Conservation (phyloP, 2,888 invertebrate species). For the Andrena hattorfiana region DNA sequence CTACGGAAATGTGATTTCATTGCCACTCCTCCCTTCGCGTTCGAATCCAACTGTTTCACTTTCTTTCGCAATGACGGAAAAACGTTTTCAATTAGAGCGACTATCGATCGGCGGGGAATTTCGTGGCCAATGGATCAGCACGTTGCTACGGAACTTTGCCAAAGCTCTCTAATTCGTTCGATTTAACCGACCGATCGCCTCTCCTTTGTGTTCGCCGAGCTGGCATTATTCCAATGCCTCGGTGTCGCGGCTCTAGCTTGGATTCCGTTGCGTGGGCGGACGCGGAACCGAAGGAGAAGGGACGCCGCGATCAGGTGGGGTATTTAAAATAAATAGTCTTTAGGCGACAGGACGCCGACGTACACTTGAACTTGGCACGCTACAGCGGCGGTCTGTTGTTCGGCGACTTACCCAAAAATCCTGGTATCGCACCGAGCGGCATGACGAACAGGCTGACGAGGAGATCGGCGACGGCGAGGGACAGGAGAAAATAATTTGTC, state of each 20-base stretch:
- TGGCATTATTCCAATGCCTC: slow-evolving; percentile 40
- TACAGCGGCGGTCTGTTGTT: too few species aligned
- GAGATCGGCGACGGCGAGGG: slow-evolving; percentile 96
- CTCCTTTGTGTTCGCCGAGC: slow-evolving; percentile 18
- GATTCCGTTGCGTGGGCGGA: slow-evolving; percentile 9
- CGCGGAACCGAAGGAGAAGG: not conserved
- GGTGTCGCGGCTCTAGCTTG: not conserved
- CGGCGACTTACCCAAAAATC: slow-evolving; percentile 93
- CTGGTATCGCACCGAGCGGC: slow-evolving; percentile 97
- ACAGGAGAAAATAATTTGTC: slow-evolving; percentile 97
- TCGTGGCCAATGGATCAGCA: slow-evolving; percentile 13
- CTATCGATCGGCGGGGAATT: not conserved
- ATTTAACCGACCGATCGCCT: slow-evolving; percentile 30
- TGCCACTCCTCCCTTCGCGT: too few species aligned
- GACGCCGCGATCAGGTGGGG: not conserved
- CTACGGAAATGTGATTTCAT: too few species aligned
- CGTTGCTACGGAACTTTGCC: slow-evolving; percentile 22
- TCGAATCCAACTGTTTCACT: not conserved
- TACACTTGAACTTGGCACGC: too few species aligned
- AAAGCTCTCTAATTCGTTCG: slow-evolving; percentile 39
- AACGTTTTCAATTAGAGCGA: not conserved
- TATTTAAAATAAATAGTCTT: not conserved
- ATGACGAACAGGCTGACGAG: slow-evolving; percentile 97
- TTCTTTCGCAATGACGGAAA: not conserved
- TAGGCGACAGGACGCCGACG: too few species aligned